Conservation (phyloP, 2,888 invertebrate genomes). For the Eupithecia inturbata region DNA sequence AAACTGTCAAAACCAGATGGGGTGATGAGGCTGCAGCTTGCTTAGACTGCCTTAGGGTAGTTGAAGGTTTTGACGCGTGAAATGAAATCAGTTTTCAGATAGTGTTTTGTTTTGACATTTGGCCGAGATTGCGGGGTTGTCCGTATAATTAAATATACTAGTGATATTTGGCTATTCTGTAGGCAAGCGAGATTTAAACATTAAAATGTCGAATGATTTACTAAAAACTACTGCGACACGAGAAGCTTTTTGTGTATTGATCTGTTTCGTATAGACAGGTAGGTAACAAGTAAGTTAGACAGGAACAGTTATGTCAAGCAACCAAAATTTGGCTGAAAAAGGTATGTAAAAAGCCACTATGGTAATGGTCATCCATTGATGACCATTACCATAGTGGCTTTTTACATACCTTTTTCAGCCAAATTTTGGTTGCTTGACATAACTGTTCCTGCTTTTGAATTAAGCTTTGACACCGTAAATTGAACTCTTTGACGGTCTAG, state of each 20-base stretch:
- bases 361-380: too few relatives aligned
- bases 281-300: not conserved
- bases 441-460: not conserved
- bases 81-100: slow-evolving; percentile 3
- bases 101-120: slow-evolving; percentile 3
- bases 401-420: not conserved
- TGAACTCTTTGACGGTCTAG: not conserved
- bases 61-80: slow-evolving; percentile 5
- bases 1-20: slow-evolving; percentile 14
- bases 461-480: not conserved
- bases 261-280: too few relatives aligned
- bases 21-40: not conserved
- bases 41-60: not conserved
- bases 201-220: too few relatives aligned
- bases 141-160: too few relatives aligned
- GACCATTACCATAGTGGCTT: not conserved
- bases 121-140: not conserved
- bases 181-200: not conserved
- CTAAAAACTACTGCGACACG: too few relatives aligned
- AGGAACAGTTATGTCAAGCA: not conserved
- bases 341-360: not conserved
- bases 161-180: too few relatives aligned
- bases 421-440: not conserved
- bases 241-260: too few relatives aligned
- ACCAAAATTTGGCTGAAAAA: not conserved